Conservation (phyloP, 2,113 vertebrate species). For the Oryzias woworae region DNA sequence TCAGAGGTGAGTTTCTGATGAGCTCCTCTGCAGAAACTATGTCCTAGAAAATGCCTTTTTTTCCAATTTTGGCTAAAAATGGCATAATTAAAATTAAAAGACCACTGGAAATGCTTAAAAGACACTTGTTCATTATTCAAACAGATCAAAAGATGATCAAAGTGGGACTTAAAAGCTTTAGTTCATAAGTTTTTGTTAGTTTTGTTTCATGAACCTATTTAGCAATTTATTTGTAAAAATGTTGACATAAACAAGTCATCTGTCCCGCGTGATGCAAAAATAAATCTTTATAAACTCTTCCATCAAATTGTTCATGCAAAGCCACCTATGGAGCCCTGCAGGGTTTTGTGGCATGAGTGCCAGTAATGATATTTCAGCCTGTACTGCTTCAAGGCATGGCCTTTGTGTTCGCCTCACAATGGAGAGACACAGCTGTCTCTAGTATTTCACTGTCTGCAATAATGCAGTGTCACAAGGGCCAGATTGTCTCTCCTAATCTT, state of each 20-base stretch:
- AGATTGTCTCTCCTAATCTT: constrained; percentile 63
- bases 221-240: too few relatives aligned
- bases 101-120: too few relatives aligned
- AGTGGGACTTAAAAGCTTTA: too few relatives aligned
- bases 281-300: constrained; percentile 10
- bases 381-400: constrained; percentile 25
- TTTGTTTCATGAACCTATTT: too few relatives aligned
- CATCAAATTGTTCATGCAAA: not conserved
- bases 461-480: constrained; percentile 51
- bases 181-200: too few relatives aligned
- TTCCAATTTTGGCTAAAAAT: too few relatives aligned
- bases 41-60: too few relatives aligned
- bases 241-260: not conserved
- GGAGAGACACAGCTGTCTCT: constrained; percentile 65
- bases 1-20: too few relatives aligned
- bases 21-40: too few relatives aligned
- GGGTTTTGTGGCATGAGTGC: constrained; percentile 13
- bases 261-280: constrained; percentile 8
- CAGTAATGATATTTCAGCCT: constrained; percentile 46
- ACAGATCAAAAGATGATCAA: too few relatives aligned
- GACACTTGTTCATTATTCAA: too few relatives aligned
- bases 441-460: constrained; percentile 61
- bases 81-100: too few relatives aligned
- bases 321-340: constrained; percentile 45
- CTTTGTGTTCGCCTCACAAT: constrained; percentile 50